Base-by-base conservation (phyloP, 92 coral and sea anemone genomes). In the Isaurus tuberculatus region DNA sequence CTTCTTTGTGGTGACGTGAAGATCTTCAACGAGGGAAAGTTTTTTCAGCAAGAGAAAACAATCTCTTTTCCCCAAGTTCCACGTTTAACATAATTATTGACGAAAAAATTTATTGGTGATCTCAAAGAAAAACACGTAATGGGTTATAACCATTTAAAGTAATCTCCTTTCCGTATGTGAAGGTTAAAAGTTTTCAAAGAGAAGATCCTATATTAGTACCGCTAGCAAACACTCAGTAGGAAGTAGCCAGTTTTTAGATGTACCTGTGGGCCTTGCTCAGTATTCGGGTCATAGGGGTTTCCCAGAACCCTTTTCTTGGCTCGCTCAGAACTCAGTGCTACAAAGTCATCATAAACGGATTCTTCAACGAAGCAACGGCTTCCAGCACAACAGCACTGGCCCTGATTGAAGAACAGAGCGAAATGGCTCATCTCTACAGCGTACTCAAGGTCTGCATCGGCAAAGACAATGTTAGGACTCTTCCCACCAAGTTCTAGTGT, bases 251-350 rank as follows among this genome's bases (percentile, higher is more conserved):
- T 8, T 7, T 26, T 5, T 8, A 44, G 0, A 23, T 6, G 22
- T 71, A 97, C 99, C 99, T 97, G 99, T 20, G 99, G 99, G 30
- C 99, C 99, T 80, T 97, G 99, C 32, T 97, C 93, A 40, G 95
- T 92, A 55, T 84, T 94, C 22, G 83, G 85, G 42, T 94, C 95
- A 81, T 90, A 91, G 28, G 99, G 99, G 73, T 89, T 84, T 1
- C 99, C 99, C 46, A 97, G 77, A 37, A 90, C 85, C 58, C 97
- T 88, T 49, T 60, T 88, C 83, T 89, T 82, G 78, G 99, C 97
- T 78, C 86, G 89, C 36, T 79, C 91, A 31, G 88, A 94, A 70
- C 95, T 97, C 68, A 88, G 87, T 61, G 91, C 84, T 46, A 97
- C 95, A 81, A 97, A 97, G 81, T 95, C 98, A 69, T 95, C 98